Conservation (phyloP, 2,888 invertebrate species). For the Temnothorax unifasciatus region DNA sequence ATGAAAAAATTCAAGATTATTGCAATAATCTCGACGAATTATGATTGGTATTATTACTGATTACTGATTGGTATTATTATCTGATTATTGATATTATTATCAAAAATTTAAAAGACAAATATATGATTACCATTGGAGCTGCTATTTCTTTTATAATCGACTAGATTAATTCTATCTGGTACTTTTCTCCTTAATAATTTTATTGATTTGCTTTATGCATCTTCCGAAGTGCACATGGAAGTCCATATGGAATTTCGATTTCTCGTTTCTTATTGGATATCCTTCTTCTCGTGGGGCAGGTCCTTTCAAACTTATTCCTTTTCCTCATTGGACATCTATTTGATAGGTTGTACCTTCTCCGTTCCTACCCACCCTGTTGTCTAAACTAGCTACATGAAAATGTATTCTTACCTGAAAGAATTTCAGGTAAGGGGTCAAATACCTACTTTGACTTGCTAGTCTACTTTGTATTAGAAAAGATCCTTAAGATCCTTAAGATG, state of each 20-base stretch:
- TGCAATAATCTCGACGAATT: background rate
- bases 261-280: background rate
- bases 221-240: background rate
- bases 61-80: background rate
- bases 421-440: constrained; percentile 4
- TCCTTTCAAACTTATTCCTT: background rate
- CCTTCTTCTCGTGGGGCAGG: background rate
- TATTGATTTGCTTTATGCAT: background rate
- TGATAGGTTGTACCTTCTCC: background rate
- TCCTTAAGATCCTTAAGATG: background rate
- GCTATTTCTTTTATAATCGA: background rate
- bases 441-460: background rate
- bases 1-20: background rate
- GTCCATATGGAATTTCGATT: background rate
- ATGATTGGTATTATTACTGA: background rate
- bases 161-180: background rate
- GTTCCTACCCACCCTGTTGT: background rate
- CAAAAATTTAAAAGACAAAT: background rate
- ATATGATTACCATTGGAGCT: background rate
- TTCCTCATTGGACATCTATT: background rate
- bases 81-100: background rate
- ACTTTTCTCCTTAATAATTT: background rate
- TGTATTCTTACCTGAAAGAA: constrained; percentile 11
- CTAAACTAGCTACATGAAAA: constrained; percentile 3
- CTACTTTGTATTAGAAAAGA: background rate